Evolutionary conservation across 2,888 invertebrate genomes (phyloP).

Genomic region (Drosophila suboccidentalis): DNA sequence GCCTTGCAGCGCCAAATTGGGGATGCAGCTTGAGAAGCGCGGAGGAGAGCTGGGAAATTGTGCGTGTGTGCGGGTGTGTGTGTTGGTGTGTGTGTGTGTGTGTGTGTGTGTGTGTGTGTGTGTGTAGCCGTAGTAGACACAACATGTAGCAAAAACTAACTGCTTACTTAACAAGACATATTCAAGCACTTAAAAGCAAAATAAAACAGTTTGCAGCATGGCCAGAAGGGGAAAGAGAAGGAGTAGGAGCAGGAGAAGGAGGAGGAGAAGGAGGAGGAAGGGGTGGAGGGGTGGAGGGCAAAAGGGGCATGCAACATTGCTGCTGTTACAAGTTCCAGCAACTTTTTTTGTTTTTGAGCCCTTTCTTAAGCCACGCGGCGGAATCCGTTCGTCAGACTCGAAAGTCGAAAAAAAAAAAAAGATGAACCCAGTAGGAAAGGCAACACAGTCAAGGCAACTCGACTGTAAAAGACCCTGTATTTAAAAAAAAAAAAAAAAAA

Average conservation of each 20-base stretch:
- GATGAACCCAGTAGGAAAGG: neutral
- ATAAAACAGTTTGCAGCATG: constrained; percentile 59
- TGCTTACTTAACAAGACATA: constrained; percentile 80
- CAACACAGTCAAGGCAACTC: neutral
- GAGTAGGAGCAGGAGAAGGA: neutral
- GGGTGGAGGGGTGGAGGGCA: no score
- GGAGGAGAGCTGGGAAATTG: neutral
- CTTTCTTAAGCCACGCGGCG: constrained; percentile 49
- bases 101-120: constrained; percentile 3
- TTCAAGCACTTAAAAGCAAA: constrained; percentile 81
- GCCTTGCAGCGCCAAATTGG: constrained; percentile 43
- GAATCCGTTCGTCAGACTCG: constrained; percentile 48
- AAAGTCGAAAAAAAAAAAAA: constrained; percentile 19
- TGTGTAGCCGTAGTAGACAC: constrained; percentile 23
- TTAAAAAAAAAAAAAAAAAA: neutral
- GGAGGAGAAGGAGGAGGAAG: neutral
- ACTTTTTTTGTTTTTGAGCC: constrained; percentile 15
- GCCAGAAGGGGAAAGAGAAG: neutral
- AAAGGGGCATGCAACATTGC: constrained; percentile 1
- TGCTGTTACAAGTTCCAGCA: constrained; percentile 53
- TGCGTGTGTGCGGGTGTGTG: neutral
- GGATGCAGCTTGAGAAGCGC: constrained; percentile 10
- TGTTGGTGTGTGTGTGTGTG: neutral
- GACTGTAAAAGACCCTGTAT: neutral
- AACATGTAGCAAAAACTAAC: constrained; percentile 75